These are phyloP conservation scores for Phaethon lepturus DNA, from an alignment of 2,113 vertebrate species.

Conservation along the genomic window DNA sequence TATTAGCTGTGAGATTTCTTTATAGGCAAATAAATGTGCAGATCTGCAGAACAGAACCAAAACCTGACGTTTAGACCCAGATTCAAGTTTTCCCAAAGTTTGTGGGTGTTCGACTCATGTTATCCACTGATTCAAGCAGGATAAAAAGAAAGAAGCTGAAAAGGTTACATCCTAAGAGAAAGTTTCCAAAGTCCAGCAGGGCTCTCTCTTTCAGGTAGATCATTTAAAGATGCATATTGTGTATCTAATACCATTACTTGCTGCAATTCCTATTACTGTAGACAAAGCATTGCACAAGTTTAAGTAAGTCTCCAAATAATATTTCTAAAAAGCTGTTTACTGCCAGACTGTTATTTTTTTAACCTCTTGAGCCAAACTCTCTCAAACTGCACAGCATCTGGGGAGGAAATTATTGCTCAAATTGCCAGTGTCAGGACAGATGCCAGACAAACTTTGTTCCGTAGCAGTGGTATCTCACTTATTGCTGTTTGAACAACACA, in stretches of 20 bases:
- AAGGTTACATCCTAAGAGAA: not conserved
- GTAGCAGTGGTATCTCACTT: not conserved
- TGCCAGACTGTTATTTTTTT: conserved; percentile 56
- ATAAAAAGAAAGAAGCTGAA: not conserved
- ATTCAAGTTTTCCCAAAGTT: not conserved
- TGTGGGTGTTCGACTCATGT: not conserved
- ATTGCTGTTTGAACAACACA: not conserved
- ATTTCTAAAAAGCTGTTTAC: conserved; percentile 36
- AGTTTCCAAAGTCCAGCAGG: not conserved
- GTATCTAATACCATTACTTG: not conserved
- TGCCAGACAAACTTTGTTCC: not conserved
- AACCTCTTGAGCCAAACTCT: conserved; percentile 55
- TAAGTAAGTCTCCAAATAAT: conserved; percentile 2
- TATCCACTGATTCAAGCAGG: not conserved
- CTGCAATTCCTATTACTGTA: not conserved
- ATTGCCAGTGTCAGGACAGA: conserved; percentile 36
- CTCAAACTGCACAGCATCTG: conserved; percentile 44
- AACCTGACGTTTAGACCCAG: not conserved
- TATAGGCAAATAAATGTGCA: not conserved
- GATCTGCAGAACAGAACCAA: not conserved
- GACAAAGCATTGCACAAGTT: conserved; percentile 27
- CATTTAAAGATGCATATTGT: not conserved
- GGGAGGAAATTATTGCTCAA: conserved; percentile 47
- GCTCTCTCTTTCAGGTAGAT: not conserved
- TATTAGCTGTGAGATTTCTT: not conserved